Evolutionary conservation across 2,113 vertebrate species (phyloP).

Genomic region (Eptatretus burgeri): DNA sequence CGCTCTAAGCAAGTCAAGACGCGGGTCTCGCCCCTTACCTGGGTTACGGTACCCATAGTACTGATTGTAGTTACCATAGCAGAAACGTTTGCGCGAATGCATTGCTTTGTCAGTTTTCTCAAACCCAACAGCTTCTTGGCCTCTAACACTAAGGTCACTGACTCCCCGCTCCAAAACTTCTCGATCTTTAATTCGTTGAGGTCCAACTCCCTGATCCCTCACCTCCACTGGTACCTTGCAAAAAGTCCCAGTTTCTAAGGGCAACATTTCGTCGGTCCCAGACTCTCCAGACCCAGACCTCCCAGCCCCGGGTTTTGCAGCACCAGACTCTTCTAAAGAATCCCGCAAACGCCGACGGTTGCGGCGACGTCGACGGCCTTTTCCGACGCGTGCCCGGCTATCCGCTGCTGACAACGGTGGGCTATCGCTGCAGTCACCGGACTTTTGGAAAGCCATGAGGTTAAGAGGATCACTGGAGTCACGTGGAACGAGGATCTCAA

Average conservation of each 20-base stretch:
- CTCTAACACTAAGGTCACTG: too few species aligned
- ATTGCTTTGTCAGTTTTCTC: constrained; percentile 11
- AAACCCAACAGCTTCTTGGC: too few species aligned
- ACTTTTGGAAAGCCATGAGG: constrained; percentile 23
- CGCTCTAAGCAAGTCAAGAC: constrained; percentile 24
- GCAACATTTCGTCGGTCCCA: too few species aligned
- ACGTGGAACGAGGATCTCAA: constrained; percentile 54
- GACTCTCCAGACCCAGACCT: too few species aligned
- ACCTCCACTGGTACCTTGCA: too few species aligned
- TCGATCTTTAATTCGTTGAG: too few species aligned
- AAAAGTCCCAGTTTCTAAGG: too few species aligned
- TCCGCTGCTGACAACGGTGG: constrained; percentile 20
- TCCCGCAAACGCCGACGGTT: constrained; percentile 6
- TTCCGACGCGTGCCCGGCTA: constrained; percentile 14
- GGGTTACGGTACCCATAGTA: constrained; percentile 50
- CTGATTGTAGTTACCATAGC: constrained; percentile 33
- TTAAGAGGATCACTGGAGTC: constrained; percentile 65
- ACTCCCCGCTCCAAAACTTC: too few species aligned
- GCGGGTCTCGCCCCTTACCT: constrained; percentile 19
- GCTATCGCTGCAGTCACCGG: constrained; percentile 15
- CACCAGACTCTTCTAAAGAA: too few species aligned
- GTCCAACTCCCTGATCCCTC: too few species aligned
- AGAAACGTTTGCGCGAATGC: constrained; percentile 20
- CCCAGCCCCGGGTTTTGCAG: too few species aligned
- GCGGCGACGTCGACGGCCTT: neutral